Percentiles rank a stretch among this genome's conserved stretches.
Evolutionary conservation across 2,113 vertebrate species (phyloP).

Genomic region (Chelonoidis abingdonii): DNA sequence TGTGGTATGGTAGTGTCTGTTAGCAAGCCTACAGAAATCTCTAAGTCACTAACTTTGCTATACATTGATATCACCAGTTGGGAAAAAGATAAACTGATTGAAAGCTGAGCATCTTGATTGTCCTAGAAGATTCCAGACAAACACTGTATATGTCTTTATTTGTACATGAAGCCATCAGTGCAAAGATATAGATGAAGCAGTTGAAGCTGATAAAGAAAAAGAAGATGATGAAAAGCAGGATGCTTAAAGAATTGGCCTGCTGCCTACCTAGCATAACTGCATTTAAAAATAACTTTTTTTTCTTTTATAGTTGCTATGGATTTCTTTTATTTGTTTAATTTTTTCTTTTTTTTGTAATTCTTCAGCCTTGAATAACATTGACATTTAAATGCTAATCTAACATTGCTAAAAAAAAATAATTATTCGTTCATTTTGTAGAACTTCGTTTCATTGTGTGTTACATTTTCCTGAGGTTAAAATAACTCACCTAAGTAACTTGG

Average conservation of each 20-base stretch:
- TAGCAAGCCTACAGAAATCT: not conserved
- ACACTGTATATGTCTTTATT: not conserved
- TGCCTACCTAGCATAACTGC: not conserved
- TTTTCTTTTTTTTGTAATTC: not conserved
- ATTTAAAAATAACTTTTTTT: not conserved
- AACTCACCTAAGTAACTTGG: not conserved
- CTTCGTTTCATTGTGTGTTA: not conserved
- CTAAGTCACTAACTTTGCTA: not conserved
- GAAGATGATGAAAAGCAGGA: not conserved
- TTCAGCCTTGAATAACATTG: not conserved
- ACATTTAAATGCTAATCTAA: not conserved
- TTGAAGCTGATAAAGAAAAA: not conserved
- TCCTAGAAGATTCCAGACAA: not conserved
- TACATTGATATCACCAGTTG: not conserved
- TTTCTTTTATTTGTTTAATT: not conserved
- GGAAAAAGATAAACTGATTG: not conserved
- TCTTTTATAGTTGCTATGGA: not conserved
- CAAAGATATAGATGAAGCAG: not conserved
- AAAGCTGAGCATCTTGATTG: not conserved
- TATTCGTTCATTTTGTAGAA: not conserved
- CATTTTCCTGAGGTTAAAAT: not conserved
- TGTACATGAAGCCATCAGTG: not conserved
- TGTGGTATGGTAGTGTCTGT: not conserved
- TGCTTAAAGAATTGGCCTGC: not conserved
- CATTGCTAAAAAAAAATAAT: not conserved